Conservation (phyloP, 2,888 invertebrate genomes). For the Leucophenga montana region DNA sequence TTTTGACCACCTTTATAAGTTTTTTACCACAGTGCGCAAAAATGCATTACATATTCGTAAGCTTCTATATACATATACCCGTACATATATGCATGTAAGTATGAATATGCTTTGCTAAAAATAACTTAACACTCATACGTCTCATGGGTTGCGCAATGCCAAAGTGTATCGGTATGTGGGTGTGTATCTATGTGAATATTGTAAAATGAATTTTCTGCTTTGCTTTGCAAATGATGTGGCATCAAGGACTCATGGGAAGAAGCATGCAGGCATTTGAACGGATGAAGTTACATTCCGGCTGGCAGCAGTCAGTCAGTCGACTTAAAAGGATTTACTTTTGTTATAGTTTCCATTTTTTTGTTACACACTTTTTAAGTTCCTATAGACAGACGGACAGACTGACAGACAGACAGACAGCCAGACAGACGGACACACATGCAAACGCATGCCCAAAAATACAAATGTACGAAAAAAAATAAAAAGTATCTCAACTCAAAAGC, state of each 20-base stretch:
- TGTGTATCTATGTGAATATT: conserved; percentile 38
- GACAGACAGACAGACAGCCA: too few relatives aligned
- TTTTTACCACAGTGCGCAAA: background rate
- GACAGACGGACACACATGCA: too few relatives aligned
- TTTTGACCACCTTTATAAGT: too few relatives aligned
- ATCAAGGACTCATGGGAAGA: conserved; percentile 47
- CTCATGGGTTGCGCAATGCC: conserved; percentile 23
- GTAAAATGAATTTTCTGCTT: conserved; percentile 63
- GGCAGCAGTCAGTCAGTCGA: background rate
- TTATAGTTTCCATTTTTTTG: background rate
- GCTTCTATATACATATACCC: background rate
- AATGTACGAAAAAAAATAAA: conserved; percentile 49
- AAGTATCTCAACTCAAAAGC: conserved; percentile 20
- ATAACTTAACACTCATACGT: conserved; percentile 38
- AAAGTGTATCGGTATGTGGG: background rate
- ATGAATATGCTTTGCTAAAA: background rate
- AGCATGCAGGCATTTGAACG: background rate
- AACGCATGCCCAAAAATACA: conserved; percentile 48
- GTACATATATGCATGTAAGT: conserved; percentile 12
- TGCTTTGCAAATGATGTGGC: conserved; percentile 63
- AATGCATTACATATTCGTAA: background rate
- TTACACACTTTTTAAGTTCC: background rate
- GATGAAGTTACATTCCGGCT: too few relatives aligned
- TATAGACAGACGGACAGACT: too few relatives aligned
- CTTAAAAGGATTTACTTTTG: conserved; percentile 25